phyloP scores from a whole-genome alignment of 1,140 invertebrate genomes.

The Bicyclus anynana region DNA sequence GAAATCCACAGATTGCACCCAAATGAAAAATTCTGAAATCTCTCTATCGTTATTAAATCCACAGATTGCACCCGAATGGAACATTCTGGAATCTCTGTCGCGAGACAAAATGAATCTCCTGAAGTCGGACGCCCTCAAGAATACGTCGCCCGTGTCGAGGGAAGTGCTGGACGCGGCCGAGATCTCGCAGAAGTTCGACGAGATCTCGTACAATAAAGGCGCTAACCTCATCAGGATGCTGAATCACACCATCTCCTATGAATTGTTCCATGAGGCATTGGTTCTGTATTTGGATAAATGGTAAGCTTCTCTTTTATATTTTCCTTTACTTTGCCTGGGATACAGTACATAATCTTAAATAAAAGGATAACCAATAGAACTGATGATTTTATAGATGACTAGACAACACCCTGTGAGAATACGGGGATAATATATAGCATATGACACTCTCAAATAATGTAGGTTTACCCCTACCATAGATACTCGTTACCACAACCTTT shows the following conservation, averaged over 20 bases:
- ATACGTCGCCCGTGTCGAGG: conserved; percentile 84
- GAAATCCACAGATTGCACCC: too few species aligned
- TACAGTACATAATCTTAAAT: too few species aligned
- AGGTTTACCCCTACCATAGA: too few species aligned
- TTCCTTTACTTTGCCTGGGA: too few species aligned
- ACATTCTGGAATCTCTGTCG: conserved; percentile 88
- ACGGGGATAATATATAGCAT: too few species aligned
- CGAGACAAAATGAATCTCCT: conserved; percentile 86
- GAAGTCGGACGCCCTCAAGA: conserved; percentile 82
- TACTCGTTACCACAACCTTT: too few species aligned
- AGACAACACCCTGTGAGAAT: too few species aligned
- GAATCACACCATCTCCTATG: conserved; percentile 83
- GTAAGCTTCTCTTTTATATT: too few species aligned
- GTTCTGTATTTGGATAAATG: conserved; percentile 78
- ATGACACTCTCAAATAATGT: too few species aligned
- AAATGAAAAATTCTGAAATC: too few species aligned
- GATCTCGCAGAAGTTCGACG: conserved; percentile 90
- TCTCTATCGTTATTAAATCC: not conserved
- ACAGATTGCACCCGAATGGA: conserved; percentile 82
- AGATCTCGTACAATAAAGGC: conserved; percentile 92
- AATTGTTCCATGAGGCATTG: conserved; percentile 83
- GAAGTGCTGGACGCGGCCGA: conserved; percentile 84
- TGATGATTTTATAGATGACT: too few species aligned
- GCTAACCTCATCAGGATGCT: conserved; percentile 90
- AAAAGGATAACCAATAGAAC: too few species aligned